phyloP scores from a whole-genome alignment of 2,113 vertebrate species.

The Platysternon megacephalum region DNA sequence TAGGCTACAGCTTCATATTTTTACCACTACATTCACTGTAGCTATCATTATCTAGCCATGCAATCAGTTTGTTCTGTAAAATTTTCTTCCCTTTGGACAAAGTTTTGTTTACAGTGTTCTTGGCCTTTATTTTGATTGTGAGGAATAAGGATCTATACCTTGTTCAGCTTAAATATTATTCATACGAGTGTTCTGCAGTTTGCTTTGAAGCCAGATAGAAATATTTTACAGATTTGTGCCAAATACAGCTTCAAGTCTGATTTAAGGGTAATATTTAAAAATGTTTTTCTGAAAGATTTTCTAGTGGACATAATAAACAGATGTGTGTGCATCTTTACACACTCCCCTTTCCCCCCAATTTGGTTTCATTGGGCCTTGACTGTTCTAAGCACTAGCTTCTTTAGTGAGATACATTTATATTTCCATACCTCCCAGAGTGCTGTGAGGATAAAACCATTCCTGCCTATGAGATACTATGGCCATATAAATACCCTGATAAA shows the following conservation, averaged over 20 bases:
- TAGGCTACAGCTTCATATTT: slow-evolving; percentile 12
- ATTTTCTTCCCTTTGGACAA: background rate
- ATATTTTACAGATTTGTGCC: background rate
- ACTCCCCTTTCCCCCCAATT: background rate
- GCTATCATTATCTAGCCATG: background rate
- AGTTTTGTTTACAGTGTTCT: background rate
- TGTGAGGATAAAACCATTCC: background rate
- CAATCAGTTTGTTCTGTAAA: background rate
- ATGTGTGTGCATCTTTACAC: background rate
- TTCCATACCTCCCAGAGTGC: background rate
- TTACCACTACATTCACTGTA: background rate
- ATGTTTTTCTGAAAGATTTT: background rate
- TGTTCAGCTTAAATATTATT: background rate
- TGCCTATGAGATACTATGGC: background rate
- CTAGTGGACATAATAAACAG: background rate
- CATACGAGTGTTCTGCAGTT: background rate
- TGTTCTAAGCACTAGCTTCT: background rate
- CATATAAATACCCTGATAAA: background rate
- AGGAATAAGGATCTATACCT: background rate
- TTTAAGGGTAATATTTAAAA: background rate
- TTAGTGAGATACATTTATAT: background rate
- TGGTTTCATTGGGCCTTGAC: background rate
- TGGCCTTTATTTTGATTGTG: background rate
- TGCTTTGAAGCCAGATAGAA: background rate
- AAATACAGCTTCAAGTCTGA: background rate